A percentile compares a stretch with the other conserved stretches of the same genome.
phyloP scores from a whole-genome alignment of 2,113 vertebrate genomes.

The Lepisosteus oculatus region DNA sequence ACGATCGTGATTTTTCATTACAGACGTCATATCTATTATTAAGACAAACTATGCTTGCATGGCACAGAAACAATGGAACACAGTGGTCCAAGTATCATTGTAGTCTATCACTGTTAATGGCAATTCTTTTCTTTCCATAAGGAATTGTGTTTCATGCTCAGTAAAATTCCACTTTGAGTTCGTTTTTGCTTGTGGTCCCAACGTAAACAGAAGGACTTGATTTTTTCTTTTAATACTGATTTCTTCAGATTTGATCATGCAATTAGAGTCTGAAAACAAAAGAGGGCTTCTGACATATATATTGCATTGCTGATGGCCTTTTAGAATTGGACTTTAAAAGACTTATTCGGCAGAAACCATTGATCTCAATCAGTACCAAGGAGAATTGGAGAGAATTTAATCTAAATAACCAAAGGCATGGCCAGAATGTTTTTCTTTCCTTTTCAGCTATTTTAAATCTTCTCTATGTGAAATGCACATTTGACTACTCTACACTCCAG shows the following conservation, averaged over 20 bases:
- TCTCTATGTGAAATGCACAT: too few relatives aligned
- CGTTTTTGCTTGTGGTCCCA: slow-evolving; percentile 13
- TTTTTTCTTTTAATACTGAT: slow-evolving; percentile 18
- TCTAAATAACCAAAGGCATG: not conserved
- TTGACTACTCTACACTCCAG: too few relatives aligned
- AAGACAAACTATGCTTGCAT: slow-evolving; percentile 7
- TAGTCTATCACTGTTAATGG: slow-evolving; percentile 21
- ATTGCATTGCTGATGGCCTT: not conserved
- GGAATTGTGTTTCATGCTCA: slow-evolving; percentile 3
- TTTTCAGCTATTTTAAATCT: too few relatives aligned
- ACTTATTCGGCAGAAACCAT: not conserved
- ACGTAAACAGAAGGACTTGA: slow-evolving; percentile 14
- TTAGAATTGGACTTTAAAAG: not conserved
- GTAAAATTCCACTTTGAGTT: slow-evolving; percentile 17
- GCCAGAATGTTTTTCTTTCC: too few relatives aligned
- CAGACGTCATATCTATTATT: slow-evolving; percentile 7
- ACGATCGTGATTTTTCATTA: not conserved
- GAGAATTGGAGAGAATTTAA: not conserved
- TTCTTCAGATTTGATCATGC: slow-evolving; percentile 8
- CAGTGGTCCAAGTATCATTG: slow-evolving; percentile 15
- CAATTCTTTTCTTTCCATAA: slow-evolving; percentile 5
- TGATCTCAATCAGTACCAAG: not conserved
- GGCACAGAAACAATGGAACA: slow-evolving; percentile 11
- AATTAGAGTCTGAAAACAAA: slow-evolving; percentile 5
- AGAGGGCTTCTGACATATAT: not conserved